phyloP scores from a whole-genome alignment of 30 jellyfish, hydroid and myxozoan species.

The Pelagia noctiluca region DNA sequence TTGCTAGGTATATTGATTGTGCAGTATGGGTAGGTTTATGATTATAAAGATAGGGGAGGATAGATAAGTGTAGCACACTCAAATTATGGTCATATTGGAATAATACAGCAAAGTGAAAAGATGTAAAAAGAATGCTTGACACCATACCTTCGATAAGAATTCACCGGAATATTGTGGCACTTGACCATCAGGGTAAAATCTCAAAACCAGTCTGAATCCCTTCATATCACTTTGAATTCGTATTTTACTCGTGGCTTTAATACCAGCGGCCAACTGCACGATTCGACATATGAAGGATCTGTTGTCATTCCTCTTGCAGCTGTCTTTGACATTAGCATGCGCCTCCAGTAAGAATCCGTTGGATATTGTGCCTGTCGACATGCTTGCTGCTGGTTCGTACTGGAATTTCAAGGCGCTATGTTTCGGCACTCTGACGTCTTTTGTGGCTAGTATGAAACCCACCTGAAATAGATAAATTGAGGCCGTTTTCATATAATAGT shows the following conservation, averaged over 20 bases:
- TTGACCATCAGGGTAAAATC: slow-evolving; percentile 50
- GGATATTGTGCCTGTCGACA: slow-evolving; percentile 32
- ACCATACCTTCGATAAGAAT: slow-evolving; percentile 38
- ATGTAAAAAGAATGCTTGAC: neutral
- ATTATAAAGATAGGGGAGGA: too few relatives aligned
- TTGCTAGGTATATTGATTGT: too few relatives aligned
- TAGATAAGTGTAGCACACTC: too few relatives aligned
- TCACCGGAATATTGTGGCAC: slow-evolving; percentile 32
- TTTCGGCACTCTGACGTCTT: slow-evolving; percentile 40
- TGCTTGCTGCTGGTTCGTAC: slow-evolving; percentile 49
- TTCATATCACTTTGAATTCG: slow-evolving; percentile 30
- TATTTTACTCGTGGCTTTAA: slow-evolving; percentile 39
- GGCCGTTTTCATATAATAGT: too few relatives aligned
- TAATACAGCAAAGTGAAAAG: neutral
- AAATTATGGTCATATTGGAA: neutral
- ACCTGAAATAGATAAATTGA: slow-evolving; percentile 18
- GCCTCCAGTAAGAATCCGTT: slow-evolving; percentile 58
- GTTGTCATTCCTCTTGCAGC: slow-evolving; percentile 55
- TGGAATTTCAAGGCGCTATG: slow-evolving; percentile 42
- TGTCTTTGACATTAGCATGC: slow-evolving; percentile 54
- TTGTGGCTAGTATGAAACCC: slow-evolving; percentile 56
- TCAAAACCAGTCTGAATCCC: slow-evolving; percentile 36
- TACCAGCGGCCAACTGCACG: slow-evolving; percentile 67
- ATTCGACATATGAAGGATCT: slow-evolving; percentile 61
- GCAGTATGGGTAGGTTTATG: too few relatives aligned